phyloP scores from a whole-genome alignment of 2,888 invertebrate species.

The Sepiola atlantica region DNA sequence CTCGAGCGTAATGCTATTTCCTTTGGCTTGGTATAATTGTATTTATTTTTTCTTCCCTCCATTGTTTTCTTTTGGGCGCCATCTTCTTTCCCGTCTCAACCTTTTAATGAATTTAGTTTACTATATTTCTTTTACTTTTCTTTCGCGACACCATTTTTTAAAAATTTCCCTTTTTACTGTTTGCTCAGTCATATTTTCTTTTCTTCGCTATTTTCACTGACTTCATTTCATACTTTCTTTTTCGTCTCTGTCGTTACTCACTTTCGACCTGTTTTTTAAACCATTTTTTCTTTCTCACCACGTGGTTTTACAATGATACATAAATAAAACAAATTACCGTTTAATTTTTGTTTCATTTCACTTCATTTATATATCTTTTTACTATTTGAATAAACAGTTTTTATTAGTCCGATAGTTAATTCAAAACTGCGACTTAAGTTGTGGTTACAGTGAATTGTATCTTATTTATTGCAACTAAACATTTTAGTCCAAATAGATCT shows the following conservation, averaged over 20 bases:
- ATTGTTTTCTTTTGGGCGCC: not conserved
- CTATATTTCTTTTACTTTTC: not conserved
- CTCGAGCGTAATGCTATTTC: not conserved
- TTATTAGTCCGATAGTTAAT: not conserved
- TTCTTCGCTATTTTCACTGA: not conserved
- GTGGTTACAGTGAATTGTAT: not conserved
- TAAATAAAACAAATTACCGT: not conserved
- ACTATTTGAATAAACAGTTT: not conserved
- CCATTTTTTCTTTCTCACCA: not conserved
- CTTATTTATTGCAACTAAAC: conserved; percentile 32
- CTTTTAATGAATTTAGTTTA: not conserved
- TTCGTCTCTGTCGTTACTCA: not conserved
- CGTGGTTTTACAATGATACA: not conserved
- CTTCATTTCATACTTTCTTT: not conserved
- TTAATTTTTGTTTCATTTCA: not conserved
- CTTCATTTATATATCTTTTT: not conserved
- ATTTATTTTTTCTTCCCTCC: not conserved
- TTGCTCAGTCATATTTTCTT: not conserved
- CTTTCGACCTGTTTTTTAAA: not conserved
- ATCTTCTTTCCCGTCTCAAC: not conserved
- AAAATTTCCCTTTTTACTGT: not conserved
- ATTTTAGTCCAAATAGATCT: not conserved
- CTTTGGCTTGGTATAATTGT: not conserved
- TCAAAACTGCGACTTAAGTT: not conserved
- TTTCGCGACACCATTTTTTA: not conserved